Evolutionary conservation across 1,140 invertebrate genomes (phyloP).

Genomic region (Oscheius sp.): DNA sequence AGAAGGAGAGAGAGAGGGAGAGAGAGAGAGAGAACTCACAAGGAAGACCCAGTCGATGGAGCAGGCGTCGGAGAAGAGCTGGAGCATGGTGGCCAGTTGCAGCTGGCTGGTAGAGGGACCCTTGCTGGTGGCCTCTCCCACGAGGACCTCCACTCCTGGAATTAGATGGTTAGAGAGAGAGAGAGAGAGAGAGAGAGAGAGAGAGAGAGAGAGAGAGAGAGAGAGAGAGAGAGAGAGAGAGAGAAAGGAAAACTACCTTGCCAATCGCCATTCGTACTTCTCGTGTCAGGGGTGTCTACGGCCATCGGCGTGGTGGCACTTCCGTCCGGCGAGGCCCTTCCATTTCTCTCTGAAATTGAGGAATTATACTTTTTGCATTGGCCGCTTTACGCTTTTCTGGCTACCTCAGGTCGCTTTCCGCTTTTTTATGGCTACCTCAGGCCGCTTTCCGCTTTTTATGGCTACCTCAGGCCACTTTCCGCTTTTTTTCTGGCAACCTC

Average conservation of each 20-base stretch:
- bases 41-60: conserved; percentile 35
- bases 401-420: too few relatives aligned
- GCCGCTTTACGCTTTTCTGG: too few relatives aligned
- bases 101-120: background rate
- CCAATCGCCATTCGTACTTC: conserved; percentile 9
- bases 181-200: too few relatives aligned
- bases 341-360: background rate
- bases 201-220: too few relatives aligned
- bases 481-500: too few relatives aligned
- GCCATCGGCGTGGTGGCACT: background rate
- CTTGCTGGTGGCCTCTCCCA: conserved; percentile 4
- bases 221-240: too few relatives aligned
- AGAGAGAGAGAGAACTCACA: too few relatives aligned
- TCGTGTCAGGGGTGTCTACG: background rate
- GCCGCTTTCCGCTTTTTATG: too few relatives aligned
- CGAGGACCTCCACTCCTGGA: conserved; percentile 1
- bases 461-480: too few relatives aligned
- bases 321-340: background rate
- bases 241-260: background rate
- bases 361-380: too few relatives aligned
- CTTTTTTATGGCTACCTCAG: too few relatives aligned
- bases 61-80: conserved; percentile 14
- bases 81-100: background rate
- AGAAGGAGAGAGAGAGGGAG: too few relatives aligned
- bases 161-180: background rate